Percentiles rank a stretch among this genome's conserved stretches.
Conservation (phyloP, 2,888 invertebrate species). For the Gari tellinella region DNA sequence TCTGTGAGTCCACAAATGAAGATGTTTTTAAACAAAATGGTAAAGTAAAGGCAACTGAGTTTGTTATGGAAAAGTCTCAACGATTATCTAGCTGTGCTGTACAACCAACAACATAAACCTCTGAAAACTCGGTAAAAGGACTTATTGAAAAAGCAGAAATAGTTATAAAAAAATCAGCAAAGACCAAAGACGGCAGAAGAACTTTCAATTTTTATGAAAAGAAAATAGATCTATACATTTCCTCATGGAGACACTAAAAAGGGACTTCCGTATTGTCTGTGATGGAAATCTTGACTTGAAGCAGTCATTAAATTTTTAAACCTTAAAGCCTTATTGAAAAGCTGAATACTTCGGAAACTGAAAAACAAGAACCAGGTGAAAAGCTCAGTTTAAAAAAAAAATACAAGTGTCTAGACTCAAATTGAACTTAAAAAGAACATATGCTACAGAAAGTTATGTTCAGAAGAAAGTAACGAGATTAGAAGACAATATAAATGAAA, state of each 20-base stretch:
- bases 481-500: constrained; percentile 20
- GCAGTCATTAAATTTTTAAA: constrained; percentile 18
- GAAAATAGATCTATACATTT: constrained; percentile 1
- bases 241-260: constrained; percentile 8
- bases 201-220: not conserved
- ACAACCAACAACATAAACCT: too few species aligned
- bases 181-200: constrained; percentile 14
- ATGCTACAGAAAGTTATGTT: constrained; percentile 19
- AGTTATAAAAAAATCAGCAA: constrained; percentile 23
- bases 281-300: constrained; percentile 10
- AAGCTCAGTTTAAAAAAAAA: not conserved
- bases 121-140: constrained; percentile 6
- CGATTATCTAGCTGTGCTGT: too few species aligned
- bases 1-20: too few species aligned
- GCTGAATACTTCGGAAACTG: constrained; percentile 8
- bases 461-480: constrained; percentile 16
- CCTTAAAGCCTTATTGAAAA: constrained; percentile 21
- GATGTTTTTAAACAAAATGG: too few species aligned
- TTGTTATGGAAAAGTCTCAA: too few species aligned
- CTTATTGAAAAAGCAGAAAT: constrained; percentile 15
- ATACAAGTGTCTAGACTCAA: constrained; percentile 1
- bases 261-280: constrained; percentile 5
- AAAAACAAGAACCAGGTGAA: not conserved
- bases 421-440: constrained; percentile 22
- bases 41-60: too few species aligned